Base-by-base conservation (phyloP, 92 coral and sea anemone genomes). In the Plumapathes pennacea region DNA sequence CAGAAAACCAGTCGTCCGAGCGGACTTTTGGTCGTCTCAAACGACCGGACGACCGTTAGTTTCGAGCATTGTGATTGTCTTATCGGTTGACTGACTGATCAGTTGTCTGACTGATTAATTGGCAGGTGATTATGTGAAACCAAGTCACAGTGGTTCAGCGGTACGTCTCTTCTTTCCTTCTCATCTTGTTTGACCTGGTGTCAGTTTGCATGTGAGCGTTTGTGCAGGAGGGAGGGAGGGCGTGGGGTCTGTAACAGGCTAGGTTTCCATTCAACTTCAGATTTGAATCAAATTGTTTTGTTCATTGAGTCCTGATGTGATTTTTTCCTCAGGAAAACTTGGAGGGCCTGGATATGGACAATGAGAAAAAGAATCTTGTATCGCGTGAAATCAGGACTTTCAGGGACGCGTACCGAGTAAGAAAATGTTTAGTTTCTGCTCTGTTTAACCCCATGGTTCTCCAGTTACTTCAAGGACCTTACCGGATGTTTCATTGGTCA, bases 321-420 rank as follows among this genome's bases (percentile, higher is more conserved):
- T 18, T 33, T 38, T 49, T 7, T 39, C 47, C 17, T 11, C 49
- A 92, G 91, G 96, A 92, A 76, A 92, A 92, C 62, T 43, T 92
- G 47, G 98, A 92, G 38, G 98, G 98, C 1, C 43, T 92, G 71
- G 98, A 89, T 27, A 92, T 92, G 98, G 98, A 92, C 32, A 78
- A 79, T 36, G 88, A 62, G 50, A 92, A 92, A 72, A 92, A 92
- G 45, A 85, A 85, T 53, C 76, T 92, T 46, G 95, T 92, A 0
- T 92, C 98, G 15, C 82, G 91, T 31, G 98, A 92, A 71, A 92
- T 92, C 51, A 74, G 89, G 43, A 84, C 83, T 51, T 92, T 92
- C 26, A 68, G 98, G 60, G 96, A 92, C 62, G 63, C 98, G 0
- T 92, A 92, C 38, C 53, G 95, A 76, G 98, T 92, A 73, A 45